Conservation (phyloP, 2,113 vertebrate genomes). For the Trinectes maculatus region DNA sequence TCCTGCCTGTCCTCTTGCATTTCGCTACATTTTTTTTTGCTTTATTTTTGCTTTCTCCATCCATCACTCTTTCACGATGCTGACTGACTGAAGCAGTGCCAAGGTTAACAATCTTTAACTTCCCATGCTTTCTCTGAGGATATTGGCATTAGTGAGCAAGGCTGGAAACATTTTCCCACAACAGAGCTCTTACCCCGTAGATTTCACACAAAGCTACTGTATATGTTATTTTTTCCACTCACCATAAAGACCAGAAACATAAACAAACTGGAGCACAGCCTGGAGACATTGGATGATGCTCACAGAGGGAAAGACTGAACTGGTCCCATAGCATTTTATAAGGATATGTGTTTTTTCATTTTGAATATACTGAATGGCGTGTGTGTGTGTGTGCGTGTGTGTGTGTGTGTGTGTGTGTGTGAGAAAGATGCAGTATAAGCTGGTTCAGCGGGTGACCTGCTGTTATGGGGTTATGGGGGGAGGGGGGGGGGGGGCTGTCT, state of each 20-base stretch:
- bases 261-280: neutral
- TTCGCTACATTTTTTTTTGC: neutral
- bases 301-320: neutral
- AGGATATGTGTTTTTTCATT: slow-evolving; percentile 18
- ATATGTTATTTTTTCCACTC: slow-evolving; percentile 17
- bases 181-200: neutral
- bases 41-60: neutral
- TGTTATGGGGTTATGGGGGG: too few species aligned
- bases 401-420: slow-evolving; percentile 1
- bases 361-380: too few species aligned
- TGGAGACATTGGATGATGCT: neutral
- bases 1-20: neutral
- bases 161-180: slow-evolving; percentile 28
- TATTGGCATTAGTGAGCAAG: neutral
- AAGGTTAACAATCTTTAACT: slow-evolving; percentile 19
- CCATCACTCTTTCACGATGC: slow-evolving; percentile 7
- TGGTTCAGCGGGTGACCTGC: neutral
- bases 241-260: slow-evolving; percentile 1
- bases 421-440: neutral
- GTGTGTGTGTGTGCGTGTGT: slow-evolving; percentile 1
- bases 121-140: neutral
- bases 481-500: too few species aligned
- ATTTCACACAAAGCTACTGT: slow-evolving; percentile 5
- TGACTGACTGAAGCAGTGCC: neutral
- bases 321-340: neutral